These are phyloP conservation scores for Chelidonichthys spinosus DNA, from an alignment of 2,797 vertebrate species.

Conservation along the genomic window DNA sequence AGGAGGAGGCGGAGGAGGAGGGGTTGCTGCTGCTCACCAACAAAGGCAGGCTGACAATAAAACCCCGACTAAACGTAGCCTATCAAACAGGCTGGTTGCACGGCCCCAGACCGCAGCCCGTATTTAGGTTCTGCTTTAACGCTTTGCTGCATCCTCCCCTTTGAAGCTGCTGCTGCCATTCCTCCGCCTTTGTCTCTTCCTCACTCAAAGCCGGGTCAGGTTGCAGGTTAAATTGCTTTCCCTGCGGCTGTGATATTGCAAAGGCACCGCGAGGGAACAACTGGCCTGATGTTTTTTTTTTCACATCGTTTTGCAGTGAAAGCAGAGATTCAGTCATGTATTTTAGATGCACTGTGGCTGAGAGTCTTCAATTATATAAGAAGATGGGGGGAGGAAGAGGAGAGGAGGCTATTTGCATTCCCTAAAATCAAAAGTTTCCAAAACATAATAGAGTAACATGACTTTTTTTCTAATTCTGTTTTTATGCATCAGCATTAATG, in stretches of 20 bases:
- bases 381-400: neutral
- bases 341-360: conserved; percentile 1
- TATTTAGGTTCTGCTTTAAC: conserved; percentile 55
- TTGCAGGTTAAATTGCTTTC: conserved; percentile 60
- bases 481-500: neutral
- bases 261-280: conserved; percentile 17
- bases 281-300: conserved; percentile 23
- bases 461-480: neutral
- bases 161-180: conserved; percentile 21
- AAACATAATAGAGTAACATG: neutral
- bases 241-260: conserved; percentile 28
- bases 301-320: conserved; percentile 20
- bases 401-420: neutral
- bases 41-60: conserved; percentile 74
- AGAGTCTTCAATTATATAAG: neutral
- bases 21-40: conserved; percentile 47
- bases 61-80: conserved; percentile 56
- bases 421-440: neutral
- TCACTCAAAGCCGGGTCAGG: conserved; percentile 24
- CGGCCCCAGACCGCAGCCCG: conserved; percentile 47
- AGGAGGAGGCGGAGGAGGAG: conserved; percentile 9
- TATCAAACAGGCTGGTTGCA: conserved; percentile 45
- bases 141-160: conserved; percentile 47
- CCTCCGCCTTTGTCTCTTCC: neutral
- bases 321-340: conserved; percentile 10